These are phyloP conservation scores for Brachypterus glaber DNA, from an alignment of 2,888 invertebrate species.

Conservation along the genomic window DNA sequence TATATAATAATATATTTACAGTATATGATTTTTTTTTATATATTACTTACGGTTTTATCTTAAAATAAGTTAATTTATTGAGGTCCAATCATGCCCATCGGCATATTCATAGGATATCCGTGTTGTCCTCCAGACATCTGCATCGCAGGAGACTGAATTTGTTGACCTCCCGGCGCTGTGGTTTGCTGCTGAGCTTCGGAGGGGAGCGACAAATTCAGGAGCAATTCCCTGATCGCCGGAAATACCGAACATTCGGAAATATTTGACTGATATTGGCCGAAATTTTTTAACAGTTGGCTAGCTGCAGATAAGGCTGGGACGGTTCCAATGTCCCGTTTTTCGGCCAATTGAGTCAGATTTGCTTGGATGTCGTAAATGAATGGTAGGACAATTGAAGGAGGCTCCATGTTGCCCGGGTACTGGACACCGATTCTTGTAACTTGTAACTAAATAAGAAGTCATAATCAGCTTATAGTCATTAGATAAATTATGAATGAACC, in stretches of 20 bases:
- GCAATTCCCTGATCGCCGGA: conserved; percentile 81
- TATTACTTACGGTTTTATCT: too few relatives aligned
- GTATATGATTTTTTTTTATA: too few relatives aligned
- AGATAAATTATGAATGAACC: too few relatives aligned
- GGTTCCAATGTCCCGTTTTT: conserved; percentile 61
- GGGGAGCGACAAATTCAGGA: conserved; percentile 74
- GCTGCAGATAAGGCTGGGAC: conserved; percentile 54
- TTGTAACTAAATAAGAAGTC: conserved; percentile 50
- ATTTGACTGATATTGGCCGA: conserved; percentile 62
- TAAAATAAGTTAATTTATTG: conserved; percentile 17
- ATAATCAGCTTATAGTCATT: too few relatives aligned
- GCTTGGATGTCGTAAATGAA: conserved; percentile 81
- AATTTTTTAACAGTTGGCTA: conserved; percentile 55
- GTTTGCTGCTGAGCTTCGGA: conserved; percentile 61
- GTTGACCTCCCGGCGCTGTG: conserved; percentile 35
- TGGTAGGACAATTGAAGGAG: conserved; percentile 71
- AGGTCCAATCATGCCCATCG: conserved; percentile 40
- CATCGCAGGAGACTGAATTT: conserved; percentile 48
- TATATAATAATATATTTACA: too few relatives aligned
- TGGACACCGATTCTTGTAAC: conserved; percentile 58
- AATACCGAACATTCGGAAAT: conserved; percentile 78
- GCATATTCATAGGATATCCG: conserved; percentile 38
- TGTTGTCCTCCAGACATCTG: conserved; percentile 46
- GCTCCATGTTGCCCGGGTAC: conserved; percentile 52
- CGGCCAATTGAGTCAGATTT: conserved; percentile 80